A percentile compares a stretch with the other conserved stretches of the same genome.
Evolutionary conservation across 2,113 vertebrate genomes (phyloP).

Genomic region (Myotis brandtii): DNA sequence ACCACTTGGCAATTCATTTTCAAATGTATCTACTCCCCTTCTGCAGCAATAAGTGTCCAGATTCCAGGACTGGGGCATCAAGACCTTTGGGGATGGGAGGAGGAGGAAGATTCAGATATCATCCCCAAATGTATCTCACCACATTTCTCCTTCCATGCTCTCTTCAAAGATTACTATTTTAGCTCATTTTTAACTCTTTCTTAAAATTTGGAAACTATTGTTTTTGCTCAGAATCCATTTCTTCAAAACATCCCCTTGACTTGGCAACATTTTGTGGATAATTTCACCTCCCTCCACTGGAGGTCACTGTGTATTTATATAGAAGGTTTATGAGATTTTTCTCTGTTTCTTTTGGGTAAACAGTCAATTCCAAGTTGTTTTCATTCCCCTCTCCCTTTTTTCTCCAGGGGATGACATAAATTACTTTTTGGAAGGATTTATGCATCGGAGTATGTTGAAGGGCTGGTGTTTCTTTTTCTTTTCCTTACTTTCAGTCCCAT

Average conservation of each 20-base stretch:
- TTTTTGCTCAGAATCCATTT: background rate
- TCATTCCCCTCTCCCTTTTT: background rate
- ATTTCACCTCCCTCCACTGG: background rate
- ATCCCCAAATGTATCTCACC: background rate
- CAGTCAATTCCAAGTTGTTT: background rate
- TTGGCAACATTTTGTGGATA: background rate
- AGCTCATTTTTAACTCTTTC: background rate
- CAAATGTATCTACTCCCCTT: background rate
- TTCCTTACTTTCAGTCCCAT: background rate
- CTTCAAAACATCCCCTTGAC: background rate
- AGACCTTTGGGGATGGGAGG: background rate
- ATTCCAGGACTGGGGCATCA: background rate
- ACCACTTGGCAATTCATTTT: background rate
- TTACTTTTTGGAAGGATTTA: background rate
- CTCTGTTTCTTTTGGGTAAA: background rate
- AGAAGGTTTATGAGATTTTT: background rate
- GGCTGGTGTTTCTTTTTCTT: background rate
- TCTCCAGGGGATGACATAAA: background rate
- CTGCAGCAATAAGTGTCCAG: background rate
- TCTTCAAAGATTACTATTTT: background rate
- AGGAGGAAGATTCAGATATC: background rate
- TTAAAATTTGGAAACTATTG: background rate
- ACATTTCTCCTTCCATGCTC: background rate
- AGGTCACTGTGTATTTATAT: background rate
- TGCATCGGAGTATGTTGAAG: background rate